phyloP scores from a whole-genome alignment of 1,140 invertebrate species.

The Oncopeltus fasciatus region DNA sequence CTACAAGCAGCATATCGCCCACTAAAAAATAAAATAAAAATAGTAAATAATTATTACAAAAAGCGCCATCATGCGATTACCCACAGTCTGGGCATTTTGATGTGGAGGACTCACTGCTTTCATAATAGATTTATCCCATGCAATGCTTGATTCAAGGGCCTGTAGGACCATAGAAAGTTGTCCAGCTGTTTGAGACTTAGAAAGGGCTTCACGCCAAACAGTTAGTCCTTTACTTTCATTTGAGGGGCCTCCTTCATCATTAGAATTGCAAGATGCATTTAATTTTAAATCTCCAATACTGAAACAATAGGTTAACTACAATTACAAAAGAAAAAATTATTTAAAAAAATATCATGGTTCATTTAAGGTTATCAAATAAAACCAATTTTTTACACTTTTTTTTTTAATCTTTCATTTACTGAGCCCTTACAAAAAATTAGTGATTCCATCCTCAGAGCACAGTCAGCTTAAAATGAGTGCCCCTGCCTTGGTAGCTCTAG shows the following conservation, averaged over 20 bases:
- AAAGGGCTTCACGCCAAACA: conserved; percentile 78
- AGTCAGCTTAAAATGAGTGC: too few species aligned
- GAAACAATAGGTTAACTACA: background rate
- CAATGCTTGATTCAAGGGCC: conserved; percentile 78
- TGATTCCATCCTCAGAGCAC: too few species aligned
- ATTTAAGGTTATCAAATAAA: too few species aligned
- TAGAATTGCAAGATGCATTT: conserved; percentile 27
- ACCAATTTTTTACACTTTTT: too few species aligned
- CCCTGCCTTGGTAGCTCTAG: too few species aligned
- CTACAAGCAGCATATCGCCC: background rate
- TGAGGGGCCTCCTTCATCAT: conserved; percentile 20
- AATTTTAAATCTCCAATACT: conserved; percentile 14
- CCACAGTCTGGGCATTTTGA: conserved; percentile 25
- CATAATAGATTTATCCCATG: conserved; percentile 98
- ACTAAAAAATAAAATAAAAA: background rate
- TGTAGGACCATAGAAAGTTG: conserved; percentile 82
- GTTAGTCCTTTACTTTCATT: conserved; percentile 45
- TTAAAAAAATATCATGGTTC: background rate
- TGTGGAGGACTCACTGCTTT: conserved; percentile 68
- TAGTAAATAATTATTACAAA: background rate
- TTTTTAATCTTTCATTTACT: too few species aligned
- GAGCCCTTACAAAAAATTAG: too few species aligned
- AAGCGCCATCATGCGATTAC: conserved; percentile 32
- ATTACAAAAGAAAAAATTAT: background rate
- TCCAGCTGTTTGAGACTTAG: conserved; percentile 65